Evolutionary conservation across 2,797 vertebrate species (phyloP).

Genomic region (Amniataba percoides): DNA sequence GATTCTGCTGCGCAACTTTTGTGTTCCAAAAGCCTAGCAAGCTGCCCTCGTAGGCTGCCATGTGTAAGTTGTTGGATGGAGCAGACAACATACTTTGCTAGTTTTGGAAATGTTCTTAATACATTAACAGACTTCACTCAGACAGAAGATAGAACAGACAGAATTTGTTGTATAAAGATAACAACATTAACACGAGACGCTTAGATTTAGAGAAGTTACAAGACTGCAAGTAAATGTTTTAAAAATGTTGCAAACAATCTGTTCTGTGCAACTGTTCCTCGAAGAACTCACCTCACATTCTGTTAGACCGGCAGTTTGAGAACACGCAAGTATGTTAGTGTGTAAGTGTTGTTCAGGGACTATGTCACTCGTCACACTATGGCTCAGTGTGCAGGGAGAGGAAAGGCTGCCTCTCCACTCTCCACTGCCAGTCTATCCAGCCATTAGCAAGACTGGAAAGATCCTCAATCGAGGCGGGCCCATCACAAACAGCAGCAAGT

Average conservation of each 20-base stretch:
- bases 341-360: neutral
- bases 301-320: slow-evolving; percentile 1
- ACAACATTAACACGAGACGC: neutral
- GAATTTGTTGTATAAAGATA: neutral
- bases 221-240: neutral
- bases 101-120: slow-evolving; percentile 1
- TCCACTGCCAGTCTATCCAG: slow-evolving; percentile 13
- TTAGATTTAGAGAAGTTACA: neutral
- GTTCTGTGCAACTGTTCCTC: neutral
- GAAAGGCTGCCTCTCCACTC: neutral
- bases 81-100: neutral
- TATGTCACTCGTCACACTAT: neutral
- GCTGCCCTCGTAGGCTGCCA: neutral
- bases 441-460: slow-evolving; percentile 9
- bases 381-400: slow-evolving; percentile 11
- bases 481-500: slow-evolving; percentile 5
- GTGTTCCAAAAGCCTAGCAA: neutral
- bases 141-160: neutral
- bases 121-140: neutral
- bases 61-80: neutral
- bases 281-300: neutral
- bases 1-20: neutral
- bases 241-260: neutral
- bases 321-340: neutral
- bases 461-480: neutral